Conservation (phyloP, 2,797 vertebrate species). For the Brotula barbata region DNA sequence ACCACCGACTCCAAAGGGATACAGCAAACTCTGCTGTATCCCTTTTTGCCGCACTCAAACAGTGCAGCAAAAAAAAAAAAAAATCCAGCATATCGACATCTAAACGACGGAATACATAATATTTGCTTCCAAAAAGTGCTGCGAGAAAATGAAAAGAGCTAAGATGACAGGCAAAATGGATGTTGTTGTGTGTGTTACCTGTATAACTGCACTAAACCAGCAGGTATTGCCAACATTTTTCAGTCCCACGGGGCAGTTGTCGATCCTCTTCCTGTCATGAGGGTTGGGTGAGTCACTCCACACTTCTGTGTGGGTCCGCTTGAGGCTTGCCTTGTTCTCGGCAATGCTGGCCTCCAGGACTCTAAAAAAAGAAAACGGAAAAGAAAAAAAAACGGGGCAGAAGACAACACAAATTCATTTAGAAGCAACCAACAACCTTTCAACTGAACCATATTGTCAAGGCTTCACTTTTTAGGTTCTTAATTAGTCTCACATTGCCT, state of each 20-base stretch:
- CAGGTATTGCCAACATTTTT: slow-evolving; percentile 99
- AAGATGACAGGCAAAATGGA: not conserved
- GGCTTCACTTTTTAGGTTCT: not conserved
- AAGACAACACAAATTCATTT: not conserved
- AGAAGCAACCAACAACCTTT: not conserved
- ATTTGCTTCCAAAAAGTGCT: not conserved
- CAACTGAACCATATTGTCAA: not conserved
- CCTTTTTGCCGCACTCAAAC: too few relatives aligned
- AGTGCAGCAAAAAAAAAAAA: not conserved
- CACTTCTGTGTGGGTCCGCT: slow-evolving; percentile 91
- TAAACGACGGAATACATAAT: not conserved
- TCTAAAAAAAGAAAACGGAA: slow-evolving; percentile 63
- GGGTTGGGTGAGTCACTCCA: slow-evolving; percentile 98
- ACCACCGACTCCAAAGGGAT: slow-evolving; percentile 23
- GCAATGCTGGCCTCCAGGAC: slow-evolving; percentile 99
- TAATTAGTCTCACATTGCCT: too few relatives aligned
- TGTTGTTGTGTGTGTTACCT: slow-evolving; percentile 76
- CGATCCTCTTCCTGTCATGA: slow-evolving; percentile 92
- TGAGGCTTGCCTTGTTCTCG: slow-evolving; percentile 97
- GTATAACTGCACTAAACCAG: slow-evolving; percentile 99
- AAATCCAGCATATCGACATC: slow-evolving; percentile 9
- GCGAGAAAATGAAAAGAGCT: not conserved
- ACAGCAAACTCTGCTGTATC: slow-evolving; percentile 26
- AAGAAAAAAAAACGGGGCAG: not conserved
- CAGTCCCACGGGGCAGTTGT: slow-evolving; percentile 91